Evolutionary conservation across 2,113 vertebrate genomes (phyloP).

Genomic region (Brachypodius melanocephalos): DNA sequence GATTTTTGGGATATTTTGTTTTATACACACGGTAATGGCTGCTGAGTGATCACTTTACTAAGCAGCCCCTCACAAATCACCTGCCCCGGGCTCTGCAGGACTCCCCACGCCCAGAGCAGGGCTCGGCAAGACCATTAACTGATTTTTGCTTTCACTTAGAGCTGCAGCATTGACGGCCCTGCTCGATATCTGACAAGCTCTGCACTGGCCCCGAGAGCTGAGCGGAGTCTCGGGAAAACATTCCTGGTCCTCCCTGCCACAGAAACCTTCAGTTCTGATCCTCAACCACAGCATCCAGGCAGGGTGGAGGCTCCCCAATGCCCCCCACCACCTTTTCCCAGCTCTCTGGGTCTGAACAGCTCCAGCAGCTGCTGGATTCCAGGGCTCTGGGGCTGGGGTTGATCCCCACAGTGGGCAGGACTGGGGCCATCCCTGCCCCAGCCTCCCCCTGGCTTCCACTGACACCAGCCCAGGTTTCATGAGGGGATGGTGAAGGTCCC

Average conservation of each 20-base stretch:
- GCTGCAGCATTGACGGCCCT: conserved; percentile 31
- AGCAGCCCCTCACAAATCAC: background rate
- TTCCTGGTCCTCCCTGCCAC: background rate
- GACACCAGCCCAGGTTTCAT: rapidly evolving
- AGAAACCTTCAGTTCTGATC: background rate
- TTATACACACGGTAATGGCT: background rate
- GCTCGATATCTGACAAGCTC: conserved; percentile 54
- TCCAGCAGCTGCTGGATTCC: background rate
- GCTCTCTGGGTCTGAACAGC: rapidly evolving
- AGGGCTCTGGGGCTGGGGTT: rapidly evolving
- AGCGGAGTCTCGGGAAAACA: background rate
- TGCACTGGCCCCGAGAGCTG: background rate
- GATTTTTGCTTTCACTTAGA: conserved; percentile 60
- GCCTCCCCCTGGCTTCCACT: background rate
- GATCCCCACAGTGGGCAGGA: rapidly evolving
- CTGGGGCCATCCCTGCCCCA: background rate
- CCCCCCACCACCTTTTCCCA: rapidly evolving
- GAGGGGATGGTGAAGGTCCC: rapidly evolving
- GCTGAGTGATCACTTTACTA: background rate
- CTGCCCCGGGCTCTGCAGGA: background rate
- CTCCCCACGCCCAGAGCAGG: background rate
- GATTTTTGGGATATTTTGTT: background rate
- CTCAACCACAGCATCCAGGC: background rate
- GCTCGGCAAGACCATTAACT: conserved; percentile 55
- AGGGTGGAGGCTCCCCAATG: background rate